phyloP scores from a whole-genome alignment of 2,113 vertebrate species.

The Austrofundulus limnaeus region DNA sequence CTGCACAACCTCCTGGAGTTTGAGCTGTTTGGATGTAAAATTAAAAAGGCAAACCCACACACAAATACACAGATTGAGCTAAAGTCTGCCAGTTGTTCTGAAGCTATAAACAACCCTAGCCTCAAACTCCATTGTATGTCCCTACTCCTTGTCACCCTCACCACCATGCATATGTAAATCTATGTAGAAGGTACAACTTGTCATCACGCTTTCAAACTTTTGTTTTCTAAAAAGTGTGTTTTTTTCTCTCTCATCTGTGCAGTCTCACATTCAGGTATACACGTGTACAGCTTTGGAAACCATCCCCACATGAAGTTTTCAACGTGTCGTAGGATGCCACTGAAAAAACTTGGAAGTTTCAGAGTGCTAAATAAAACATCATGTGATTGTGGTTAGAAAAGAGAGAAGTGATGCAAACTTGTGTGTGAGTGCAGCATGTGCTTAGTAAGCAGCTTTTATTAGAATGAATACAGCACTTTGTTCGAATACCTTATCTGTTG shows the following conservation, averaged over 20 bases:
- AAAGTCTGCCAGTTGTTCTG: conserved; percentile 27
- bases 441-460: conserved; percentile 16
- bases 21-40: conserved; percentile 48
- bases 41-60: conserved; percentile 29
- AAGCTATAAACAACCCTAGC: conserved; percentile 19
- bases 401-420: background rate
- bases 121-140: conserved; percentile 15
- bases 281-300: background rate
- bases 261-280: background rate
- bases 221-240: background rate
- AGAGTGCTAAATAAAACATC: background rate
- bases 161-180: background rate
- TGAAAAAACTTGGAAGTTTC: background rate
- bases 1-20: conserved; percentile 43
- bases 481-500: conserved; percentile 9
- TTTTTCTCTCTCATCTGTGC: background rate
- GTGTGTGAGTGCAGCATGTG: background rate
- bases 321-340: background rate
- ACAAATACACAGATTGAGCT: conserved; percentile 9
- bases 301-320: background rate
- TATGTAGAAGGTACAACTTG: background rate
- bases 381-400: background rate
- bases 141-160: conserved; percentile 11
- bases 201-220: background rate
- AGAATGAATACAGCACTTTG: conserved; percentile 13